Evolutionary conservation across 2,888 invertebrate species (phyloP), one percentile per base, ranked within the genome.

Genomic region (Eurois occulta): DNA sequence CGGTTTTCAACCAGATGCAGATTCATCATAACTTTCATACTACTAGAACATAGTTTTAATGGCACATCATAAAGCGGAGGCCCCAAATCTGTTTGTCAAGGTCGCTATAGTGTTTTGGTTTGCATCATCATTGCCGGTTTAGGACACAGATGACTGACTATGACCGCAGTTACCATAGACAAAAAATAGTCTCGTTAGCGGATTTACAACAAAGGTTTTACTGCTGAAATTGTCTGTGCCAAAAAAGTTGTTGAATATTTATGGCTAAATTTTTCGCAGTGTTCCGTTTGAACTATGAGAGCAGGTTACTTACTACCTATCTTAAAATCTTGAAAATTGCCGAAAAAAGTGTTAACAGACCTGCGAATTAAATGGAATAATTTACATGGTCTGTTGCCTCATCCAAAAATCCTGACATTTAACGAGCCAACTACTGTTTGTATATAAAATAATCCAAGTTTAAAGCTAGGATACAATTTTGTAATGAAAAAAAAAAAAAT

Each of bases 81-180:
- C 91, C 91, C 88, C 89, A 84, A 88, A 90, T 86, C 87, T 86
- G 86, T 81, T 87, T 90, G 89, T 93, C 94, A 94, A 94, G 94
- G 95, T 90, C 91, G 87, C 52, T 76, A 74, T 80, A 88, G 89
- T 92, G 91, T 93, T 93, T 92, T 89, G 87, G 90, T 91, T 92
- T 91, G 88, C 91, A 92, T 93, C 94, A 94, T 92, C 92, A 89
- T 90, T 87, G 89, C 93, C 91, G 88, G 92, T 88, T 91, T 92
- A 87, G 88, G 92, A 87, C 85, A 91, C 91, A 90, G 91, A 87
- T 90, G 91, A 91, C 88, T 91, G 92, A 87, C 88, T 90, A 55
- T 88, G 89, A 90, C 89, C 83, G 82, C 75, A 70, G 58, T 72
- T 71, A 60, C 74, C 86, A 80, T 55, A 62, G 62, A 81, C 74